Conservation (phyloP, 37 sponge, comb jelly and placozoan genomes). For the Lycopodina hypogea region DNA sequence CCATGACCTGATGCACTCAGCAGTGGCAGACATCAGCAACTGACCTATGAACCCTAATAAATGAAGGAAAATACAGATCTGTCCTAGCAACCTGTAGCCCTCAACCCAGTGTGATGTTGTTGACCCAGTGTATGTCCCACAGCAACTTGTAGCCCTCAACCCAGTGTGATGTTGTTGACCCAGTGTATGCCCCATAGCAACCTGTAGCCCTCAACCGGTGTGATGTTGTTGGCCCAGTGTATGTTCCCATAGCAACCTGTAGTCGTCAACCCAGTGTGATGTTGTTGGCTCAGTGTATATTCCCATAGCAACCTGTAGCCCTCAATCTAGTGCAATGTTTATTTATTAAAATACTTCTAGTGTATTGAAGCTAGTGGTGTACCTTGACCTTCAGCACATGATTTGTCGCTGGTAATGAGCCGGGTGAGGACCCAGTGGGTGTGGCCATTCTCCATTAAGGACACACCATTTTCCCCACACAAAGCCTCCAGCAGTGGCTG, state of each 20-base stretch:
- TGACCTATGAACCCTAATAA: no score
- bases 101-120: neutral
- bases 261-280: neutral
- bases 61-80: no score
- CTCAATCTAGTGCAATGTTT: neutral
- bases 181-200: no score
- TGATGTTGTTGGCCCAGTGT: neutral
- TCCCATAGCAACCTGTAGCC: neutral
- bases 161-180: neutral
- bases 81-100: no score
- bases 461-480: constrained; percentile 1
- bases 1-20: no score
- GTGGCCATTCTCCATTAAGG: constrained; percentile 44
- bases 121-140: neutral
- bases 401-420: constrained; percentile 14
- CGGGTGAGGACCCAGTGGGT: constrained; percentile 66
- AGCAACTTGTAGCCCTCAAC: neutral
- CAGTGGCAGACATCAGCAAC: no score
- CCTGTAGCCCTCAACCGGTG: neutral
- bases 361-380: no score
- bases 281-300: no score
- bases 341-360: no score
- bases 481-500: constrained; percentile 14
- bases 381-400: constrained; percentile 23
- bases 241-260: no score